Evolutionary conservation across 1,140 invertebrate species (phyloP), one percentile per base, ranked within the genome.

Genomic region (Cherax quadricarinatus): DNA sequence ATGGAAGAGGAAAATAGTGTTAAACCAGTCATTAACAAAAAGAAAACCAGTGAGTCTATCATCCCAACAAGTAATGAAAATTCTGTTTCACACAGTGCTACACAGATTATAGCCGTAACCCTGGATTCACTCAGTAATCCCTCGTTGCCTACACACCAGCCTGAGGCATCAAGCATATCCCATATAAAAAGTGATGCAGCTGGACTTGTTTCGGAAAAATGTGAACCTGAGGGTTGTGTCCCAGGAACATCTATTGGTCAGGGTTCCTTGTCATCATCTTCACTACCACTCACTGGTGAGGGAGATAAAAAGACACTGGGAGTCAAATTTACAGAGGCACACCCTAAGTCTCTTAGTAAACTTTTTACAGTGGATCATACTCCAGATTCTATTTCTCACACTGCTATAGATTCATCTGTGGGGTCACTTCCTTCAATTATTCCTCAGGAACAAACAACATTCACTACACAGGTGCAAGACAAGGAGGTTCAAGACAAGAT

Each of bases 1-100:
- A 62, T 60, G 24, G 86, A 88, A 60, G 86, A 88, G 60, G 49
- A 81, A 4, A 80, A 16, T 10, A 53, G 49, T 62, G 14, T 12
- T 81, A 88, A 30, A 66, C 6, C 53, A 80, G 14, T n/a, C 53
- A 81, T 41, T 18, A 81, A 81, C 53, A 81, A 62, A 60, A 80
- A 62, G 48, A 79, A 79, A 80, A 30, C n/a, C 30, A 75, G 5
- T 24, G 70, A 75, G 30, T 75, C 70, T 41, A 30, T 30, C 24
- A 75, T 30, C n/a, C n/a, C 70, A 75, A 12, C 24, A 30, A 75
- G n/a, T 75, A 75, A 10, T 75, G 70, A 21, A 70, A 70, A 70
- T n/a, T n/a, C 16, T 21, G 66, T 70, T 70, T 70, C 66, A 18
- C 66, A 70, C 21, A 70, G 66, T 70, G 66, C 66, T 21, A 21